A percentile compares a stretch with the other conserved stretches of the same genome.
These are phyloP conservation scores for Sminthopsis crassicaudata DNA, from an alignment of 2,113 vertebrate genomes.

Conservation along the genomic window DNA sequence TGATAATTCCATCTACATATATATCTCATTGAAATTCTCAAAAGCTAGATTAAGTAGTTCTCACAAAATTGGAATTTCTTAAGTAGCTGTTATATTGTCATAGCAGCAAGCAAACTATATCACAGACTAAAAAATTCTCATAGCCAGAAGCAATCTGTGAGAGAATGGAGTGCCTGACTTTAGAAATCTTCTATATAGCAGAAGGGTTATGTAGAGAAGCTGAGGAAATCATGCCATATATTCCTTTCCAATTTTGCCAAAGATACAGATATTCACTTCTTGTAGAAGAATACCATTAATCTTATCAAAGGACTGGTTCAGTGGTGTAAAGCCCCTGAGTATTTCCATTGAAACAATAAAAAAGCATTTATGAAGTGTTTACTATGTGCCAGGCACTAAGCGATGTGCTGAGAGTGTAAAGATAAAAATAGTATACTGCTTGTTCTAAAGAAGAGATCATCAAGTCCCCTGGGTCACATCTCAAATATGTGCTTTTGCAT, in stretches of 20 bases:
- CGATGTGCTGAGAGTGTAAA: background rate
- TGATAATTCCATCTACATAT: background rate
- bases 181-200: background rate
- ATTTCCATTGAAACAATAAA: background rate
- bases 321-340: background rate
- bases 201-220: background rate
- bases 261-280: background rate
- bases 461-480: background rate
- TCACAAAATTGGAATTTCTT: background rate
- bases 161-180: background rate
- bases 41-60: background rate
- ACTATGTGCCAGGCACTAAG: background rate
- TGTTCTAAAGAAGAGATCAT: background rate
- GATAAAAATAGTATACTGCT: background rate
- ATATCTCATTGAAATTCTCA: background rate
- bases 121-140: background rate
- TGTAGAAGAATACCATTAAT: background rate
- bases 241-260: slow-evolving; percentile 8
- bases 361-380: background rate
- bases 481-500: background rate
- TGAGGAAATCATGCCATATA: background rate
- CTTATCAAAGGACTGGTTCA: slow-evolving; percentile 8
- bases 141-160: background rate
- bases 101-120: background rate
- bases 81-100: background rate